Percentiles rank a stretch among this genome's conserved stretches.
Evolutionary conservation across 2,888 invertebrate species (phyloP).

Genomic region (Cinara cedri): DNA sequence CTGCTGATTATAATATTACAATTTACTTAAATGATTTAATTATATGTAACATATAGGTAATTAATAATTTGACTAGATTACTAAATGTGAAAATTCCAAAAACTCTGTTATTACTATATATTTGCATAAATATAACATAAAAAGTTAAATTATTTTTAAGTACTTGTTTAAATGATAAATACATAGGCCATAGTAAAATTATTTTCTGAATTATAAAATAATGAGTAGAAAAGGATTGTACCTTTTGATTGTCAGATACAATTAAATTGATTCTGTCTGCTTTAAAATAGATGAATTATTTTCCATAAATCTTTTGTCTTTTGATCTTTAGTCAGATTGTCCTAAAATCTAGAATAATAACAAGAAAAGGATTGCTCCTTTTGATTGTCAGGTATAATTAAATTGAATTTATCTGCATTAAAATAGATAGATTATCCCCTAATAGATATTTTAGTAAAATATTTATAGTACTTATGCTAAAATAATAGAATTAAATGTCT

Average conservation of each 20-base stretch:
- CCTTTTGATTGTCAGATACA: constrained; percentile 17
- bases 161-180: background rate
- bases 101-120: too few species aligned
- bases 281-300: too few species aligned
- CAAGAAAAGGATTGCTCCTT: background rate
- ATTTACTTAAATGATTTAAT: background rate
- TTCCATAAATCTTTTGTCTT: too few species aligned
- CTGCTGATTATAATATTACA: background rate
- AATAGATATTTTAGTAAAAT: background rate
- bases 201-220: background rate
- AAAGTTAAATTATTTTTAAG: background rate
- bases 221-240: constrained; percentile 7
- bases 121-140: too few species aligned
- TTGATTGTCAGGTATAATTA: constrained; percentile 24
- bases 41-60: too few species aligned
- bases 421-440: background rate
- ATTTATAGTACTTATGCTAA: too few species aligned
- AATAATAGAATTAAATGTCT: too few species aligned
- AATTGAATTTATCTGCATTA: background rate
- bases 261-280: background rate
- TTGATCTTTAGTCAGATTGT: background rate
- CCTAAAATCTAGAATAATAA: background rate
- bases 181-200: background rate
- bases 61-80: constrained; percentile 35
- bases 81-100: background rate